phyloP scores from a whole-genome alignment of 2,113 vertebrate species.

The Girardinichthys multiradiatus region DNA sequence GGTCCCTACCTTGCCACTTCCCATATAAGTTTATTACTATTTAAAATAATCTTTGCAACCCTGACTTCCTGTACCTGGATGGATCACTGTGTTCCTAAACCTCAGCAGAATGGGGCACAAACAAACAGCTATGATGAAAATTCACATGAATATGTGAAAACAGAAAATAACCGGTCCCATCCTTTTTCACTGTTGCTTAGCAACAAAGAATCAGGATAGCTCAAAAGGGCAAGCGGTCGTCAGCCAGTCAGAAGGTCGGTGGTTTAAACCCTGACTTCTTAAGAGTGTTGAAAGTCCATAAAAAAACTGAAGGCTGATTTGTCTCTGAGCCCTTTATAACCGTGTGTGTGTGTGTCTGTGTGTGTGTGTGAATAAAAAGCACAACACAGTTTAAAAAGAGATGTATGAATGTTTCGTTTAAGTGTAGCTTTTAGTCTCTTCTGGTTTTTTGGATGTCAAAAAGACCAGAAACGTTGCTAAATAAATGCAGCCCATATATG shows the following conservation, averaged over 20 bases:
- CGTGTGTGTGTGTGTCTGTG: background rate
- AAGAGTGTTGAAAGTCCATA: background rate
- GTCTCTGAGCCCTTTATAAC: background rate
- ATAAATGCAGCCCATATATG: background rate
- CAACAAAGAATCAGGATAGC: constrained; percentile 31
- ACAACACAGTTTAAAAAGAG: background rate
- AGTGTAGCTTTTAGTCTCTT: background rate
- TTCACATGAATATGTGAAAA: constrained; percentile 43
- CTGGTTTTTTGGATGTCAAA: background rate
- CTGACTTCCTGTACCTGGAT: constrained; percentile 24
- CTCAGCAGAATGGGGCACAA: constrained; percentile 17
- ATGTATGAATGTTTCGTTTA: background rate
- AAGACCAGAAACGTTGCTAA: background rate
- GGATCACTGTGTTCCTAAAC: constrained; percentile 10
- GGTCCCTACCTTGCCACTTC: constrained; percentile 27
- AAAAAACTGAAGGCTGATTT: background rate
- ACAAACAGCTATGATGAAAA: constrained; percentile 16
- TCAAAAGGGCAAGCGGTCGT: background rate
- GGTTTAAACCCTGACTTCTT: background rate
- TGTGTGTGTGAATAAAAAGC: background rate
- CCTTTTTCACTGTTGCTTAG: constrained; percentile 46
- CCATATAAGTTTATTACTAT: constrained; percentile 24
- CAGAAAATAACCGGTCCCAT: constrained; percentile 28
- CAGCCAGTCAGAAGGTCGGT: background rate
- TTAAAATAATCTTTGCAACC: constrained; percentile 5